phyloP scores from a whole-genome alignment of 2,797 vertebrate species.

The Anguilla megastoma region DNA sequence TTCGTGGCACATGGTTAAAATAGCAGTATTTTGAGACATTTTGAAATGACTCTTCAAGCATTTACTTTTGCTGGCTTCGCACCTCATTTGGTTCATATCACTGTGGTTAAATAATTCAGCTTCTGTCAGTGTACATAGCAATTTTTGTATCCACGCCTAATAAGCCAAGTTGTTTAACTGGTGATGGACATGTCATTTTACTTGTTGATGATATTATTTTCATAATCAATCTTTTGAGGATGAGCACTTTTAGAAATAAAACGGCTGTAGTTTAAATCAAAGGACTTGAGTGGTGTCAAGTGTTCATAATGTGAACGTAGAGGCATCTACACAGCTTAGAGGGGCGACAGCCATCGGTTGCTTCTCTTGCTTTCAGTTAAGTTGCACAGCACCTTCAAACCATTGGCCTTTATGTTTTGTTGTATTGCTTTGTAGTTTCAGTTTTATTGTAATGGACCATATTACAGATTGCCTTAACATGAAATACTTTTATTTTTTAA shows the following conservation, averaged over 20 bases:
- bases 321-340: background rate
- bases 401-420: background rate
- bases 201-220: background rate
- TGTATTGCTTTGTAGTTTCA: background rate
- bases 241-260: background rate
- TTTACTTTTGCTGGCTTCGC: background rate
- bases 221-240: background rate
- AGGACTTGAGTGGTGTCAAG: background rate
- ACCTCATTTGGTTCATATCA: background rate
- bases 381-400: background rate
- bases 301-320: background rate
- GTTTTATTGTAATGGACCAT: background rate
- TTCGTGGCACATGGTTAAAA: background rate
- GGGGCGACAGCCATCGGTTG: background rate
- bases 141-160: background rate
- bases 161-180: too few species aligned
- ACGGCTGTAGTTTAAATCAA: background rate
- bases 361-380: background rate
- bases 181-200: background rate
- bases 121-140: background rate
- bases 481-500: constrained; percentile 10
- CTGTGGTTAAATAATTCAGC: background rate
- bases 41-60: background rate
- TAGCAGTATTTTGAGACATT: background rate
- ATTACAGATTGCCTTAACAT: constrained; percentile 61